Conservation (phyloP, 2,113 vertebrate genomes). For the Nibea coibor region DNA sequence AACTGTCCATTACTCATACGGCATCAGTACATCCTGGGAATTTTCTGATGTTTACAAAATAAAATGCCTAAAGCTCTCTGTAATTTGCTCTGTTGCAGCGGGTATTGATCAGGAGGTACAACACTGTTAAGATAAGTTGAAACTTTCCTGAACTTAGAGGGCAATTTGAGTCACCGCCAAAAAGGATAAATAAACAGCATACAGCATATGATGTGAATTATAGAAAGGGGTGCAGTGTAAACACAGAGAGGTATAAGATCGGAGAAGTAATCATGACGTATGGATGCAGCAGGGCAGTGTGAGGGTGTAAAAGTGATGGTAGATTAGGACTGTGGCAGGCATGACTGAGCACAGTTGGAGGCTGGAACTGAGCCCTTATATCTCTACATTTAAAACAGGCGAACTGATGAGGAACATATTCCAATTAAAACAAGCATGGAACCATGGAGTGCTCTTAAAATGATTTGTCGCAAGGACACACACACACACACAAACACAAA, state of each 20-base stretch:
- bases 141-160: conserved; percentile 9
- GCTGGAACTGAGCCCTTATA: conserved; percentile 3
- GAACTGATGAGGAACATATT: conserved; percentile 42
- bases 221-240: neutral
- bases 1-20: conserved; percentile 39
- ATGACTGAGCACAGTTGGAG: neutral
- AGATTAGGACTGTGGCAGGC: neutral
- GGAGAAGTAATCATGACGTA: neutral
- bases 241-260: neutral
- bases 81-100: conserved; percentile 28
- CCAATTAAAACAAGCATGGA: conserved; percentile 55
- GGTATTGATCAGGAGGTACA: conserved; percentile 31
- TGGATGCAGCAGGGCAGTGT: neutral
- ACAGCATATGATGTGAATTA: neutral
- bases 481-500: conserved; percentile 4
- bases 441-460: conserved; percentile 51
- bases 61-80: conserved; percentile 15
- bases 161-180: neutral
- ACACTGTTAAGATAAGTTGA: conserved; percentile 4
- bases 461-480: conserved; percentile 29
- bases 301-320: neutral
- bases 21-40: conserved; percentile 19
- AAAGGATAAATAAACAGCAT: neutral
- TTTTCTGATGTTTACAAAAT: conserved; percentile 37
- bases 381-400: conserved; percentile 16